Conservation (phyloP, 37 sponge, comb jelly and placozoan genomes). For the Haliclona indistincta region DNA sequence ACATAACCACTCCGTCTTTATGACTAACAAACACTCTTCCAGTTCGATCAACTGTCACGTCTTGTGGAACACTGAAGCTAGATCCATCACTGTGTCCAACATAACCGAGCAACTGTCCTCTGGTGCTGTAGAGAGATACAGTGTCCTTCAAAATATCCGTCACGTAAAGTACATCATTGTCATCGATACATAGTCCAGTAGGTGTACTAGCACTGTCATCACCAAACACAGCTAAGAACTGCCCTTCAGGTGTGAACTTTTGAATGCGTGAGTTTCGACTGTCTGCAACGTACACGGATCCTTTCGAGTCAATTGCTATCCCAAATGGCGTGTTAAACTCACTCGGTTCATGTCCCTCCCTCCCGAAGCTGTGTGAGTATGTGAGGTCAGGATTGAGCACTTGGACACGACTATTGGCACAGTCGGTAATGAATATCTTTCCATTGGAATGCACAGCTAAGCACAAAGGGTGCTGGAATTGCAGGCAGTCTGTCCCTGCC, state of each 20-base stretch:
- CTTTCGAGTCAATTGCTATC: conserved; percentile 34
- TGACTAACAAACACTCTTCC: too few species aligned
- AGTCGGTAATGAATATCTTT: conserved; percentile 45
- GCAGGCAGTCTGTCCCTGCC: conserved; percentile 15
- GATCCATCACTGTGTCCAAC: too few species aligned
- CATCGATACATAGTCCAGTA: too few species aligned
- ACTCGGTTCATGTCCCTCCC: conserved; percentile 19
- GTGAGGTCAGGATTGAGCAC: conserved; percentile 50
- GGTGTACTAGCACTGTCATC: too few species aligned
- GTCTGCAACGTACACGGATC: conserved; percentile 53
- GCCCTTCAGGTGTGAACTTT: conserved; percentile 45
- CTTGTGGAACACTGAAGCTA: too few species aligned
- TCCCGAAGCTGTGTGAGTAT: conserved; percentile 50
- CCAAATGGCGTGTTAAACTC: conserved; percentile 56
- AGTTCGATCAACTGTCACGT: too few species aligned
- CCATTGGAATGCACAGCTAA: conserved; percentile 28
- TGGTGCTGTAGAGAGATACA: too few species aligned
- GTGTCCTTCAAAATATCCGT: too few species aligned
- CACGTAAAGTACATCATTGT: too few species aligned
- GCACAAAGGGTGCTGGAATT: conserved; percentile 33
- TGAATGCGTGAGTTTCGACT: conserved; percentile 43
- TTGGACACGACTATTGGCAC: conserved; percentile 51
- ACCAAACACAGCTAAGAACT: too few species aligned
- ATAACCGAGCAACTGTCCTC: too few species aligned
- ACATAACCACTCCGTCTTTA: too few species aligned